These are phyloP conservation scores for Rotaria magnacalcarata DNA, from an alignment of 2,888 invertebrate genomes.

Conservation along the genomic window DNA sequence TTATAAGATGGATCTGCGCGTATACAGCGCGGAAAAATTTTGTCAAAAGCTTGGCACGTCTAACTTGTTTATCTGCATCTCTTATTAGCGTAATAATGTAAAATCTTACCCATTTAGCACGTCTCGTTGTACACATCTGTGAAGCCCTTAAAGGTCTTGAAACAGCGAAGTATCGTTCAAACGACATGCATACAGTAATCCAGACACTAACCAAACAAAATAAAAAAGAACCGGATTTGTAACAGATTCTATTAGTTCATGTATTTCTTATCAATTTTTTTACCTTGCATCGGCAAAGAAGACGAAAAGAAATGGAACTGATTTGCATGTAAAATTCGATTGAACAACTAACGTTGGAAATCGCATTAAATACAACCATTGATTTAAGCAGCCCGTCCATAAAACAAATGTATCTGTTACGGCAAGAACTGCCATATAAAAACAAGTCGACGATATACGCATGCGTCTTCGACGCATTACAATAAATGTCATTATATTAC, in stretches of 20 bases:
- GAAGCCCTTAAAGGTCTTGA: background rate
- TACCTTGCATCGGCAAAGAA: constrained; percentile 21
- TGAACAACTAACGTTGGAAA: background rate
- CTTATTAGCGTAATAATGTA: background rate
- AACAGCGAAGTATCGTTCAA: constrained; percentile 9
- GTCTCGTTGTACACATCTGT: background rate
- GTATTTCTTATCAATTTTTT: background rate
- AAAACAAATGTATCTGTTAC: constrained; percentile 50
- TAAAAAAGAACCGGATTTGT: no score
- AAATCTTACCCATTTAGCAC: background rate
- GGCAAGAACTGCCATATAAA: constrained; percentile 51
- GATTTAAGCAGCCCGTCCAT: constrained; percentile 50
- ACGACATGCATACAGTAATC: constrained; percentile 1
- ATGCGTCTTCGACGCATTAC: constrained; percentile 50
- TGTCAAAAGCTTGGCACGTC: no score
- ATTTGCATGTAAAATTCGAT: constrained; percentile 23
- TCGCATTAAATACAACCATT: constrained; percentile 49
- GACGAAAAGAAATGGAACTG: background rate
- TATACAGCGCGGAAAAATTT: no score
- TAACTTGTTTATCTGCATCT: no score
- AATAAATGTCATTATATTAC: constrained; percentile 51
- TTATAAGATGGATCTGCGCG: no score
- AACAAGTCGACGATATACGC: constrained; percentile 50
- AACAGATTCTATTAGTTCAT: background rate
- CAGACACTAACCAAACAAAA: background rate